Percentiles rank a stretch among this genome's conserved stretches.
phyloP scores from a whole-genome alignment of 1,140 invertebrate species.

The Macrotrachela quadricornifera region DNA sequence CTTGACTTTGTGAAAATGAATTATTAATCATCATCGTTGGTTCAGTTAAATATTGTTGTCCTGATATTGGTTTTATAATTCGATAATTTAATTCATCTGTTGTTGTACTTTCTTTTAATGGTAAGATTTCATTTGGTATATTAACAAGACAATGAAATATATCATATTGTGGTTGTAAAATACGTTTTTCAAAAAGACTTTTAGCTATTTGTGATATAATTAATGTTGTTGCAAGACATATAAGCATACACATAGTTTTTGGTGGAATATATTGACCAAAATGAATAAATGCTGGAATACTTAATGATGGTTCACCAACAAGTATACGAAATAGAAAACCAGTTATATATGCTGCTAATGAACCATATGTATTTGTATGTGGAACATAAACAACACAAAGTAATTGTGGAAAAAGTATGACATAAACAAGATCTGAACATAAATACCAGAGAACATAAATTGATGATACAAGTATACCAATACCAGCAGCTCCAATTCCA shows the following conservation, averaged over 20 bases:
- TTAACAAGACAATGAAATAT: conserved; percentile 46
- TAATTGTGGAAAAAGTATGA: conserved; percentile 90
- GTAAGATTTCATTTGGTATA: conserved; percentile 50
- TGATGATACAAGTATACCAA: conserved; percentile 83
- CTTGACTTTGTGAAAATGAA: too few species aligned
- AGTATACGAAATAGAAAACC: conserved; percentile 60
- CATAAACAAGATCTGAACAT: conserved; percentile 90
- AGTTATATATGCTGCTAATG: conserved; percentile 54
- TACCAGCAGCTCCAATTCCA: conserved; percentile 66
- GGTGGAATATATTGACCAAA: conserved; percentile 56
- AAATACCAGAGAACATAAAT: conserved; percentile 86
- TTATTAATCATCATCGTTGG: too few species aligned
- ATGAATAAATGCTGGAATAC: conserved; percentile 56
- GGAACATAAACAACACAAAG: conserved; percentile 88
- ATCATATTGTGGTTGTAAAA: conserved; percentile 20
- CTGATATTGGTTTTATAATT: too few species aligned
- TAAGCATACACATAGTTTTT: conserved; percentile 35
- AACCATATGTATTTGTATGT: conserved; percentile 69
- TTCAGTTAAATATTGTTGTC: too few species aligned
- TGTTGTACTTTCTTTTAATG: conserved; percentile 12
- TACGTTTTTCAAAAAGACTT: conserved; percentile 31
- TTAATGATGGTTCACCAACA: conserved; percentile 65
- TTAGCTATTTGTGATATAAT: conserved; percentile 31
- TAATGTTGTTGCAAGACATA: conserved; percentile 41
- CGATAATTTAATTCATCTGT: too few species aligned